Base-by-base conservation (phyloP, 2,797 vertebrate species). In the Rhynchotus rufescens region DNA sequence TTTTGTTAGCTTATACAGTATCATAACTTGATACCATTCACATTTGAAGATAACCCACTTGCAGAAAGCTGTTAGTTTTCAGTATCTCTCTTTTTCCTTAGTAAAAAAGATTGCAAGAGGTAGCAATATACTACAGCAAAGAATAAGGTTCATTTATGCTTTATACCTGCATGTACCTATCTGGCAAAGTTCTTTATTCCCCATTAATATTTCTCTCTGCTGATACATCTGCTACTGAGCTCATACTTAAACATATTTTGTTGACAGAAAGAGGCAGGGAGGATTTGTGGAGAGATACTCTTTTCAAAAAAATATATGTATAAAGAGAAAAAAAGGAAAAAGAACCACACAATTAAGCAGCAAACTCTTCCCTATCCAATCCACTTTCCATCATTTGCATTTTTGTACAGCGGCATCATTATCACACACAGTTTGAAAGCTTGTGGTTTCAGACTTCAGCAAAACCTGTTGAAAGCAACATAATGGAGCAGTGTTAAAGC, bases 391-490 rank as follows among this genome's bases (percentile, higher is more conserved):
- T 81, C 80, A 67, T 90, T 84, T 90, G 73, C 60, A 68, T 93
- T 92, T 91, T 66, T 84, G 34, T 42, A 73, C 28, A 87, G 80
- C 32, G 45, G 32, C 47, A 72, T 83, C 83, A 94, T 96, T 95
- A 95, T 75, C 92, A 94, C 88, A 61, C 95, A 93, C 80, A 57
- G 83, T 93, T 90, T 92, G 71, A 86, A 92, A 84, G 82, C 49
- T 91, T 95, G 85, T 89, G 89, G 94, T 90, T 96, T 91, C 76
- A 85, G 72, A 89, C 68, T 93, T 73, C 17, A 69, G 49, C 51
- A 36, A 92, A 80, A 93, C 68, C 81, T 87, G 67, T 56, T 92
- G 90, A 94, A 91, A 93, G 74, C 75, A 71, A 71, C 60, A 66
- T 72, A 86, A 93, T 20, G 79, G 36, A 80, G 56, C 86, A 1